These are phyloP conservation scores for Mamestra brassicae DNA, from an alignment of 2,888 invertebrate genomes.

Conservation along the genomic window DNA sequence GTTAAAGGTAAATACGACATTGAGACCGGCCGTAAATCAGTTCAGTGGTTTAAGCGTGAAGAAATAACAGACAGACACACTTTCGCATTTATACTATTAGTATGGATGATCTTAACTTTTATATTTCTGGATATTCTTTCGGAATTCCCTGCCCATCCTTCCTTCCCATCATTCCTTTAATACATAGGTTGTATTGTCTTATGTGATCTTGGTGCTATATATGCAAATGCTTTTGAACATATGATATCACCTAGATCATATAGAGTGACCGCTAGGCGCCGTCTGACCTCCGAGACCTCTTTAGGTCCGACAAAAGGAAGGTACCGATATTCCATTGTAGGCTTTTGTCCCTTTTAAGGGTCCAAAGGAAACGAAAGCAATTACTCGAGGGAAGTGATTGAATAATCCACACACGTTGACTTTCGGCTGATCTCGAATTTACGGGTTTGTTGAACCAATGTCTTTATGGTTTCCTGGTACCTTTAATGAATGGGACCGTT, in stretches of 20 bases:
- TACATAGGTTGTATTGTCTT: not conserved
- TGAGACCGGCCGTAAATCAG: too few relatives aligned
- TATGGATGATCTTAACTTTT: not conserved
- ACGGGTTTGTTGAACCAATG: slow-evolving; percentile 67
- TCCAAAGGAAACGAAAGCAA: slow-evolving; percentile 61
- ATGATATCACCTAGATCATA: slow-evolving; percentile 16
- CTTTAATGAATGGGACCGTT: slow-evolving; percentile 60
- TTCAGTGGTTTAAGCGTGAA: too few relatives aligned
- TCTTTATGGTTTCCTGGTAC: slow-evolving; percentile 67
- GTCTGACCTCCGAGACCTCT: slow-evolving; percentile 28
- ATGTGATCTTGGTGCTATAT: not conserved
- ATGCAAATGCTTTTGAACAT: not conserved
- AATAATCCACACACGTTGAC: slow-evolving; percentile 63
- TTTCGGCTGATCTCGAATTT: slow-evolving; percentile 58
- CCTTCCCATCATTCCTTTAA: not conserved
- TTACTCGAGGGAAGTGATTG: slow-evolving; percentile 65
- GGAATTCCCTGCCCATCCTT: not conserved
- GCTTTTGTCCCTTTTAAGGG: slow-evolving; percentile 59
- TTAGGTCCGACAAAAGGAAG: slow-evolving; percentile 31
- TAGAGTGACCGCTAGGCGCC: slow-evolving; percentile 1
- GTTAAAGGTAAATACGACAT: too few relatives aligned
- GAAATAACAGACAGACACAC: too few relatives aligned
- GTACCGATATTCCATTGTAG: slow-evolving; percentile 53
- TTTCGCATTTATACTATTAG: too few relatives aligned
- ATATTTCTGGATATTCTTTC: not conserved